Percentiles rank a stretch among this genome's conserved stretches.
Conservation (phyloP, 2,797 vertebrate species). For the Tenualosa thibaudeaui region DNA sequence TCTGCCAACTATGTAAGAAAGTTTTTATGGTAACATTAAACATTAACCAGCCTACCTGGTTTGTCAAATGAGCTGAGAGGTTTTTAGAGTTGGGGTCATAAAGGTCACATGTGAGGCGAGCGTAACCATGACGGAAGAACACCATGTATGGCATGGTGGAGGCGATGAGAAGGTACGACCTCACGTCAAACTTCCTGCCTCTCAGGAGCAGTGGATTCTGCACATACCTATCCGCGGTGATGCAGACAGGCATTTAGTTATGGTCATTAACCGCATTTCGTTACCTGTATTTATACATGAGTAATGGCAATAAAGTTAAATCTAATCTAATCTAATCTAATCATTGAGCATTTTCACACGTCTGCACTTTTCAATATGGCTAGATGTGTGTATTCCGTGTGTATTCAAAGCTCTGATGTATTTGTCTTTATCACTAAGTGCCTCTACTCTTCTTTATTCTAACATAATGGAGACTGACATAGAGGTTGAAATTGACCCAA, state of each 20-base stretch:
- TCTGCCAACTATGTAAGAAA: neutral
- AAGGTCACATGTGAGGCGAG: conserved; percentile 78
- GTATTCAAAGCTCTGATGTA: neutral
- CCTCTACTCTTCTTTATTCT: neutral
- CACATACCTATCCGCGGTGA: conserved; percentile 75
- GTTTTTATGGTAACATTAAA: neutral
- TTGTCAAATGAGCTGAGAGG: conserved; percentile 84
- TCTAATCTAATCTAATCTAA: too few relatives aligned
- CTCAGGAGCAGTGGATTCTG: conserved; percentile 82
- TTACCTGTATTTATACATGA: too few relatives aligned
- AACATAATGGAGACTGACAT: neutral
- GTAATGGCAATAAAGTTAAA: too few relatives aligned
- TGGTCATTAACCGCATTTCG: too few relatives aligned
- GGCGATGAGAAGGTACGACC: conserved; percentile 84
- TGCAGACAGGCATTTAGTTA: neutral
- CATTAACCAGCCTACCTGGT: conserved; percentile 73
- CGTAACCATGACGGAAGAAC: conserved; percentile 89
- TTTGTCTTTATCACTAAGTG: neutral
- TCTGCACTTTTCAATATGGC: neutral
- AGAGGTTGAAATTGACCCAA: neutral
- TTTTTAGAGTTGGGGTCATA: conserved; percentile 81
- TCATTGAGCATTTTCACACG: neutral
- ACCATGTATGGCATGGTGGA: conserved; percentile 79
- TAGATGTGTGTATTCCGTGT: neutral
- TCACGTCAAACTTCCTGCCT: conserved; percentile 86